Conservation (phyloP, 2,797 vertebrate genomes). For the Rhinella marina region DNA sequence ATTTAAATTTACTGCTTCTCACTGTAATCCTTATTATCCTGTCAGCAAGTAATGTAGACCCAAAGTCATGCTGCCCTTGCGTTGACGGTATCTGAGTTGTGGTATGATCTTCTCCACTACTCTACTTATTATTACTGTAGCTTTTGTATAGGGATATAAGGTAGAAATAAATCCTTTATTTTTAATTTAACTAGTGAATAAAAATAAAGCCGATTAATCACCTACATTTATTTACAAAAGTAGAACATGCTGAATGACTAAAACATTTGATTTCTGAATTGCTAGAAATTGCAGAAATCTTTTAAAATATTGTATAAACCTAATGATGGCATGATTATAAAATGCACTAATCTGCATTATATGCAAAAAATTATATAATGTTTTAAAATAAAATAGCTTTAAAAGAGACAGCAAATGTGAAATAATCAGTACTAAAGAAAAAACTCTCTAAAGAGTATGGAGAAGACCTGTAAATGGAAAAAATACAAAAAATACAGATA, state of each 20-base stretch:
- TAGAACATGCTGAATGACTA: background rate
- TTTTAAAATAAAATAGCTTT: background rate
- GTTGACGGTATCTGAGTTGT: conserved; percentile 9
- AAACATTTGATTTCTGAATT: background rate
- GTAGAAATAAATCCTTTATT: background rate
- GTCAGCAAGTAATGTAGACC: conserved; percentile 38
- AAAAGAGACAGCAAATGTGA: background rate
- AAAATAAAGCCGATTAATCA: background rate
- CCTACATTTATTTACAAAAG: background rate
- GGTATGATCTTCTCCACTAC: background rate
- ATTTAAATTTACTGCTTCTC: conserved; percentile 43
- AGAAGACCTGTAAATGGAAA: background rate
- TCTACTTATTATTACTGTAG: background rate
- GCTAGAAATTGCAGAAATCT: background rate
- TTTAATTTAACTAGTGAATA: no score
- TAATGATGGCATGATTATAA: background rate
- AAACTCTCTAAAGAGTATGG: background rate
- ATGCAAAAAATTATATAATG: background rate
- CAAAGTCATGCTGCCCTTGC: conserved; percentile 48
- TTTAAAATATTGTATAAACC: background rate
- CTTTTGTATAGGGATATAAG: background rate
- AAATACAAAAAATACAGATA: no score
- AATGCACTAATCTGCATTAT: background rate
- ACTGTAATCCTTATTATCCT: conserved; percentile 49
- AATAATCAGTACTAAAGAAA: background rate